Evolutionary conservation across 2,888 invertebrate species (phyloP).

Genomic region (Carcina quercana): DNA sequence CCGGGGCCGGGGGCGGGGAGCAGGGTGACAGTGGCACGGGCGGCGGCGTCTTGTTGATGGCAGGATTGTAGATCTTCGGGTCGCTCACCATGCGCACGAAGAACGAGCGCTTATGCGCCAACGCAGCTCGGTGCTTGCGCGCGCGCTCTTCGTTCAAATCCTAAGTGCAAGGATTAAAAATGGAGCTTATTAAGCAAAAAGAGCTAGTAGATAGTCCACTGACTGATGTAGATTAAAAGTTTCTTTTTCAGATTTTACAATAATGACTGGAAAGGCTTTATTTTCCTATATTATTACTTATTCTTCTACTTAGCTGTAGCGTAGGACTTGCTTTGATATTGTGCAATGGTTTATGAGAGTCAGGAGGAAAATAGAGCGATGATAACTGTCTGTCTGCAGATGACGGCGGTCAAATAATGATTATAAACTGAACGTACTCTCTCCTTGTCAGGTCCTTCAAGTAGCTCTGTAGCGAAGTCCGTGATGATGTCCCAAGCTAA

Average conservation of each 20-base stretch:
- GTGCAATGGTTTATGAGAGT: too few relatives aligned
- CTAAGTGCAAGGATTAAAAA: constrained; percentile 46
- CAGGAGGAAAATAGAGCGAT: too few relatives aligned
- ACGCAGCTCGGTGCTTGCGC: constrained; percentile 83
- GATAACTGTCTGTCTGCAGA: too few relatives aligned
- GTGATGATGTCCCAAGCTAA: constrained; percentile 89
- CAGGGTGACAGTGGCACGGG: constrained; percentile 71
- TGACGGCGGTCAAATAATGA: too few relatives aligned
- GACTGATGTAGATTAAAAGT: too few relatives aligned
- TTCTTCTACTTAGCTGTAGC: too few relatives aligned
- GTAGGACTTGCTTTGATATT: too few relatives aligned
- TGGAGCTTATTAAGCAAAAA: too few relatives aligned
- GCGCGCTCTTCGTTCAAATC: constrained; percentile 85
- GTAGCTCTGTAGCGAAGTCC: constrained; percentile 85
- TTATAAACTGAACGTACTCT: constrained; percentile 46
- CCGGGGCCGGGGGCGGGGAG: constrained; percentile 58
- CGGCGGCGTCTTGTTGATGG: constrained; percentile 85
- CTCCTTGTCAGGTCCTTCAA: constrained; percentile 80
- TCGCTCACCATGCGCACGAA: constrained; percentile 98
- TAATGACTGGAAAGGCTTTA: too few relatives aligned
- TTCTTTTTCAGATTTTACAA: too few relatives aligned
- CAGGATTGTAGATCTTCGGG: constrained; percentile 96
- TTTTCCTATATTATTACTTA: too few relatives aligned
- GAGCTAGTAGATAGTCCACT: too few relatives aligned
- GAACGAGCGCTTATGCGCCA: constrained; percentile 95